Evolutionary conservation across 2,113 vertebrate genomes (phyloP).

Genomic region (Gymnogyps californianus): DNA sequence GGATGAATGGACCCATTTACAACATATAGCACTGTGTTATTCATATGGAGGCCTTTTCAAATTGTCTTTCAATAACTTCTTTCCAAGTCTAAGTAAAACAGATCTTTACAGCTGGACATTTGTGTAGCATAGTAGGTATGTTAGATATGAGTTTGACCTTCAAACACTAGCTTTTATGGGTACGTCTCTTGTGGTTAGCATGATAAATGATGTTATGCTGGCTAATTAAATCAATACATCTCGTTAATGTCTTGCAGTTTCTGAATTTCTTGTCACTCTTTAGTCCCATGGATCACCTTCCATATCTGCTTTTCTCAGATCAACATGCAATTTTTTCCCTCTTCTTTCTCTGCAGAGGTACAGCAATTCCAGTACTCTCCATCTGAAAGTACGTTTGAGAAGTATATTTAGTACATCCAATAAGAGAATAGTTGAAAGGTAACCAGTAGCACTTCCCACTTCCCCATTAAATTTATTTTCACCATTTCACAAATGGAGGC

Average conservation of each 20-base stretch:
- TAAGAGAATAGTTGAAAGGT: neutral
- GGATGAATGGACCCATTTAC: neutral
- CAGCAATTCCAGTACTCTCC: neutral
- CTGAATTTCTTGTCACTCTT: neutral
- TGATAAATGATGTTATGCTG: constrained; percentile 24
- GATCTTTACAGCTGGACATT: neutral
- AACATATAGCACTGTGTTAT: neutral
- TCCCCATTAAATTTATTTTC: neutral
- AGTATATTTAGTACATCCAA: neutral
- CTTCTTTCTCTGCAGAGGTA: neutral
- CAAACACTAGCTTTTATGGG: neutral
- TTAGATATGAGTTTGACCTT: constrained; percentile 23
- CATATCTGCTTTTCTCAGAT: neutral
- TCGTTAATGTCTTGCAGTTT: constrained; percentile 48
- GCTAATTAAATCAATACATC: constrained; percentile 49
- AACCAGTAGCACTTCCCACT: neutral
- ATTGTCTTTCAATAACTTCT: neutral
- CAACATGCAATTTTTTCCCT: neutral
- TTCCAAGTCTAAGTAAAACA: neutral
- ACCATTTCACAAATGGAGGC: neutral
- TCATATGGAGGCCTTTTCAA: neutral
- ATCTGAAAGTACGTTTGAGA: neutral
- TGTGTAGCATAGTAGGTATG: neutral
- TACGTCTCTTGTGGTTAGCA: neutral
- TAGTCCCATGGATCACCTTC: neutral